Evolutionary conservation across 2,797 vertebrate species (phyloP).

Genomic region (Gastrophryne carolinensis): DNA sequence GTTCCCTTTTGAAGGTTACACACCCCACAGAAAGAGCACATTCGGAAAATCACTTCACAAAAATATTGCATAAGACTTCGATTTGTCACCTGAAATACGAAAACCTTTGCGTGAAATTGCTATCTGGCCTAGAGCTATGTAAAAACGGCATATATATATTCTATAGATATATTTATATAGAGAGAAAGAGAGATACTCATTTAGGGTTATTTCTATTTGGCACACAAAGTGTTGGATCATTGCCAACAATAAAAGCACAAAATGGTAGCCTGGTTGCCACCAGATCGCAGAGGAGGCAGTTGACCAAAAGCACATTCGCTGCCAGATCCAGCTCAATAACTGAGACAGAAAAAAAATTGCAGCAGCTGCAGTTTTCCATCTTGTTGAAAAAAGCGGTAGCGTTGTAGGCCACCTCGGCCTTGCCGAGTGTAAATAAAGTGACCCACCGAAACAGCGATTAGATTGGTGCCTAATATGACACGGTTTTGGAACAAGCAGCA

Average conservation of each 20-base stretch:
- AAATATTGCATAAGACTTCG: conserved; percentile 49
- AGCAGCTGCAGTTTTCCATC: conserved; percentile 1
- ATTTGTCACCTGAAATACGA: conserved; percentile 43
- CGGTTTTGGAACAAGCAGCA: background rate
- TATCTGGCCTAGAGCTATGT: background rate
- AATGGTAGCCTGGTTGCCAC: background rate
- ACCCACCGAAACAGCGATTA: background rate
- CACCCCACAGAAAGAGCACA: conserved; percentile 17
- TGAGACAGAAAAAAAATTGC: background rate
- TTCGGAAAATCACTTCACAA: conserved; percentile 29
- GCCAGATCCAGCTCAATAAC: background rate
- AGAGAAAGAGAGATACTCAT: too few species aligned
- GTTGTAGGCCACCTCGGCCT: conserved; percentile 14
- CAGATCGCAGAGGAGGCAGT: background rate
- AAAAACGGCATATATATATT: background rate
- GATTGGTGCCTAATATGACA: background rate
- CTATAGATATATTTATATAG: background rate
- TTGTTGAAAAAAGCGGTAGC: background rate
- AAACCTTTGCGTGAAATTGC: conserved; percentile 19
- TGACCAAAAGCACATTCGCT: conserved; percentile 16
- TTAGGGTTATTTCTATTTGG: conserved; percentile 24
- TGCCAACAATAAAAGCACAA: background rate
- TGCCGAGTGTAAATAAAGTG: conserved; percentile 39
- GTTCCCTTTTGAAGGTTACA: background rate
- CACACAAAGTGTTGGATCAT: conserved; percentile 28